Conservation (phyloP, 2,888 invertebrate species). For the Tortricodes alternella region DNA sequence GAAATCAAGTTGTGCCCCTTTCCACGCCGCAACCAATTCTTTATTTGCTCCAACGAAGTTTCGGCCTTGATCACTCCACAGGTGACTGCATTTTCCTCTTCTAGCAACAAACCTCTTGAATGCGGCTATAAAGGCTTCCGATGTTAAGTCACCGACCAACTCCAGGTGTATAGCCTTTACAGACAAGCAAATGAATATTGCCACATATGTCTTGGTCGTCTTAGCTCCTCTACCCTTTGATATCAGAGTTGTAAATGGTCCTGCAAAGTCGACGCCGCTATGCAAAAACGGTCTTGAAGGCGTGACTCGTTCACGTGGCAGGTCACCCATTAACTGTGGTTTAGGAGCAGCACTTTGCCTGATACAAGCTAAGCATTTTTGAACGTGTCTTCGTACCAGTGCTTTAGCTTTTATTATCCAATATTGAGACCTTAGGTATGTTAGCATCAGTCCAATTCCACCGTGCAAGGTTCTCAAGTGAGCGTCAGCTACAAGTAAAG, state of each 20-base stretch:
- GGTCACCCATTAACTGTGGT: not conserved
- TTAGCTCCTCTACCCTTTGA: conserved; percentile 37
- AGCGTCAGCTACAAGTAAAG: conserved; percentile 35
- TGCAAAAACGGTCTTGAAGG: conserved; percentile 5
- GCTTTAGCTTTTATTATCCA: conserved; percentile 38
- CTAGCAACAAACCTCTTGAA: conserved; percentile 23
- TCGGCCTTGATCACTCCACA: conserved; percentile 36
- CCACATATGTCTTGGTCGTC: conserved; percentile 35
- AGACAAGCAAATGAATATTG: conserved; percentile 40
- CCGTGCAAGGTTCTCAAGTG: conserved; percentile 38
- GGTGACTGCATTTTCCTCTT: conserved; percentile 24
- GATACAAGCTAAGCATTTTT: conserved; percentile 37
- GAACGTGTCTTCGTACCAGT: conserved; percentile 31
- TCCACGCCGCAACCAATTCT: conserved; percentile 28
- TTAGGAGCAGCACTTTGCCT: conserved; percentile 29
- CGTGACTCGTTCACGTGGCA: conserved; percentile 5
- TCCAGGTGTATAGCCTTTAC: conserved; percentile 41
- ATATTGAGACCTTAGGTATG: conserved; percentile 36
- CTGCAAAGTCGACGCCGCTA: conserved; percentile 38
- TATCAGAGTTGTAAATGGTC: conserved; percentile 35
- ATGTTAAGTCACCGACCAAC: conserved; percentile 35
- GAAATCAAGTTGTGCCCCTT: conserved; percentile 11
- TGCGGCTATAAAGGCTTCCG: conserved; percentile 29
- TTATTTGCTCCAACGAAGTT: conserved; percentile 35
- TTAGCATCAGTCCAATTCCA: conserved; percentile 36